Percentiles rank a stretch among this genome's conserved stretches.
phyloP scores from a whole-genome alignment of 2,888 invertebrate genomes.

The Drosophila affinis region DNA sequence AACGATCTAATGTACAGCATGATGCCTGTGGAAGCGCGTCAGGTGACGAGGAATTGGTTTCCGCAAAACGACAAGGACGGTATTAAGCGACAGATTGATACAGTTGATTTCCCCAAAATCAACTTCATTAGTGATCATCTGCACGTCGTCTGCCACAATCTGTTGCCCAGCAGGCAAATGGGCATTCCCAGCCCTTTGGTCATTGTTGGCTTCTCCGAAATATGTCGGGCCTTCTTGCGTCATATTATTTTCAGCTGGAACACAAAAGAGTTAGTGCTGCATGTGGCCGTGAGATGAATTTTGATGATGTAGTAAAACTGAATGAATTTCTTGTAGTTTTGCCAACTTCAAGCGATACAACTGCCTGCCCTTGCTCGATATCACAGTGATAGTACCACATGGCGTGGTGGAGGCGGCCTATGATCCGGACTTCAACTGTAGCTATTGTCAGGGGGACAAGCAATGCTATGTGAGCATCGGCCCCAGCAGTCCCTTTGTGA shows the following conservation, averaged over 20 bases:
- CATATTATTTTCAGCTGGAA: conserved; percentile 74
- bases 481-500: conserved; percentile 59
- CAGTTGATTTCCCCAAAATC: conserved; percentile 8
- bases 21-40: conserved; percentile 78
- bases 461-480: conserved; percentile 62
- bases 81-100: background rate
- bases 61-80: background rate
- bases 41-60: conserved; percentile 58
- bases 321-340: conserved; percentile 14
- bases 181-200: conserved; percentile 61
- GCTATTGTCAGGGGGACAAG: conserved; percentile 32
- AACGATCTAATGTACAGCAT: conserved; percentile 71
- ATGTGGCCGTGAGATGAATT: no score
- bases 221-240: conserved; percentile 72
- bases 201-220: conserved; percentile 72
- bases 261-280: conserved; percentile 54
- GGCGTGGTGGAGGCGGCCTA: conserved; percentile 73
- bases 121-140: conserved; percentile 54
- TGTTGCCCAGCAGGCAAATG: conserved; percentile 51
- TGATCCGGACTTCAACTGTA: conserved; percentile 60
- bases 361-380: conserved; percentile 66
- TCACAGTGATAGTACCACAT: conserved; percentile 63
- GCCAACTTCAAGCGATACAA: conserved; percentile 40
- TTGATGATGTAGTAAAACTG: no score
- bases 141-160: conserved; percentile 61